These are phyloP conservation scores for Pimpla rufipes DNA, from an alignment of 2,888 invertebrate genomes.

Conservation along the genomic window DNA sequence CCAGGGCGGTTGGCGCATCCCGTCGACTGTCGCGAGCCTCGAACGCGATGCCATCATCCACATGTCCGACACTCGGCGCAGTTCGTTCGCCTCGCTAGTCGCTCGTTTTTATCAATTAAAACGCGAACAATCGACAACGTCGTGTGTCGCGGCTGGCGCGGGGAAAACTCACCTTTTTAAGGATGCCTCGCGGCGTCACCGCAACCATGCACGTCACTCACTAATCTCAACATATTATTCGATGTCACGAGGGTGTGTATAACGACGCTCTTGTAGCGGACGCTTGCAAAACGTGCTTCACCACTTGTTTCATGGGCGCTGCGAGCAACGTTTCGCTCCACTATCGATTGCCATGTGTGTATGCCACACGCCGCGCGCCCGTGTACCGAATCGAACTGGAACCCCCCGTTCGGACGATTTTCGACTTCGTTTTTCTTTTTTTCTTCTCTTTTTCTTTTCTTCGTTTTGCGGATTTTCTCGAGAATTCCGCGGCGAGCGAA, in stretches of 20 bases:
- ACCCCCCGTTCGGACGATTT: slow-evolving; percentile 16
- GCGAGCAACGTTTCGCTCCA: slow-evolving; percentile 80
- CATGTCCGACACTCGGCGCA: no score
- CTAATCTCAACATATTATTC: slow-evolving; percentile 69
- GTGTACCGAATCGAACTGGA: slow-evolving; percentile 34
- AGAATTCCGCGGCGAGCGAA: neutral
- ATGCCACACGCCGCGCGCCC: slow-evolving; percentile 59
- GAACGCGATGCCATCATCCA: no score
- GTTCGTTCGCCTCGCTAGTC: no score
- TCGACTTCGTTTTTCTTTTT: slow-evolving; percentile 27
- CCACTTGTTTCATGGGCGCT: slow-evolving; percentile 84
- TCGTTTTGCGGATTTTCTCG: slow-evolving; percentile 3
- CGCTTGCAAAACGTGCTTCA: slow-evolving; percentile 75
- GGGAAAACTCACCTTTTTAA: slow-evolving; percentile 72
- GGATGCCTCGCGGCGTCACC: slow-evolving; percentile 68
- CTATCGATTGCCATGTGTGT: slow-evolving; percentile 81
- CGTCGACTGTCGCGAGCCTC: no score
- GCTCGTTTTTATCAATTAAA: slow-evolving; percentile 41
- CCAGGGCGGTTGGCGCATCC: no score
- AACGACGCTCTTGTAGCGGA: slow-evolving; percentile 56
- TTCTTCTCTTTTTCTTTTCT: neutral
- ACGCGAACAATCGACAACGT: neutral
- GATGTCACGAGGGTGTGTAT: slow-evolving; percentile 69
- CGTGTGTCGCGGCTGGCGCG: neutral
- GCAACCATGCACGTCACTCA: slow-evolving; percentile 69